Evolutionary conservation across 2,797 vertebrate species (phyloP).

Genomic region (Urophycis tenuis): DNA sequence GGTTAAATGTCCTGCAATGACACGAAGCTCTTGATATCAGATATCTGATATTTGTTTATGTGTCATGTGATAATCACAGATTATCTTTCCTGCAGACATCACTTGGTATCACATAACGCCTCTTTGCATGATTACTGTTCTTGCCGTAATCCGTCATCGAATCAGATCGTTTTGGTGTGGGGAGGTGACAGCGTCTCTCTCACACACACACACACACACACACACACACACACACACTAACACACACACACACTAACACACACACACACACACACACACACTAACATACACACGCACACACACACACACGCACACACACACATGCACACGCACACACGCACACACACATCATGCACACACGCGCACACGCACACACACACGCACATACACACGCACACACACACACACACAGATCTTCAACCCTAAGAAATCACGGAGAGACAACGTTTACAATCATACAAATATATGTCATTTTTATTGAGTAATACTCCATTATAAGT

Average conservation of each 20-base stretch:
- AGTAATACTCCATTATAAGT: slow-evolving; percentile 70
- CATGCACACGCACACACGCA: background rate
- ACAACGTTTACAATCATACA: slow-evolving; percentile 71
- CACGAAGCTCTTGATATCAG: background rate
- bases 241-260: background rate
- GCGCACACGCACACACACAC: background rate
- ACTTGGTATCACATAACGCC: too few species aligned
- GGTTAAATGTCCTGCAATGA: too few species aligned
- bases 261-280: background rate
- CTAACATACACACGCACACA: background rate
- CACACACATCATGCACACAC: background rate
- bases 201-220: too few species aligned
- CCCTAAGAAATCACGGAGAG: slow-evolving; percentile 23
- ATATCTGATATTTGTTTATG: background rate
- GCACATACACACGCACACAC: background rate
- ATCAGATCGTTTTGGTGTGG: too few species aligned
- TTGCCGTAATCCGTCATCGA: too few species aligned
- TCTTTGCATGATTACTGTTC: too few species aligned
- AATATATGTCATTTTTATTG: slow-evolving; percentile 78
- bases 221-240: too few species aligned
- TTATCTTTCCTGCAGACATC: background rate
- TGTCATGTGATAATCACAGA: background rate
- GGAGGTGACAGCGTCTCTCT: too few species aligned
- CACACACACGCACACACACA: background rate
- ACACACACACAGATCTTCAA: background rate